These are phyloP conservation scores for Trachops cirrhosus DNA, from an alignment of 2,797 vertebrate species.

Conservation along the genomic window DNA sequence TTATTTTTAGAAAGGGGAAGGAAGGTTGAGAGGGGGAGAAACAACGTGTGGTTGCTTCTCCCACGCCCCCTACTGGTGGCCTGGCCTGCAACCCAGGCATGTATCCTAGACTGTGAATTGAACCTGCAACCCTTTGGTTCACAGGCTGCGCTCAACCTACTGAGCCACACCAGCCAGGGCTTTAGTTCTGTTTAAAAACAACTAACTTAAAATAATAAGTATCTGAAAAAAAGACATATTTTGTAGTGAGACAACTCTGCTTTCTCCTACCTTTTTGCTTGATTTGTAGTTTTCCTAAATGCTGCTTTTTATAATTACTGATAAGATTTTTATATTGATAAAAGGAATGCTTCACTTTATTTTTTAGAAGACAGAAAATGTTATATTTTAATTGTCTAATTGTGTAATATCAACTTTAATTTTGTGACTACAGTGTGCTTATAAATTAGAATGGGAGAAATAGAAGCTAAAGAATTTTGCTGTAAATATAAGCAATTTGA, in stretches of 20 bases:
- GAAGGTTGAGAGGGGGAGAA: no score
- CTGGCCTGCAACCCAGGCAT: no score
- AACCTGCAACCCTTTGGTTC: no score
- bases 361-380: not conserved
- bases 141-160: no score
- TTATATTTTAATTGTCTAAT: not conserved
- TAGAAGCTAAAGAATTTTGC: not conserved
- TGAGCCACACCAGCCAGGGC: no score
- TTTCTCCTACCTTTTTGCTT: not conserved
- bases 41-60: no score
- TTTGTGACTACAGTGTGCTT: not conserved
- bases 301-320: slow-evolving; percentile 3
- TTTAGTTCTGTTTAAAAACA: not conserved
- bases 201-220: not conserved
- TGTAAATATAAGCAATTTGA: not conserved
- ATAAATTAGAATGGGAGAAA: slow-evolving; percentile 1
- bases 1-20: no score
- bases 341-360: not conserved
- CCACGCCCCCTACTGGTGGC: no score
- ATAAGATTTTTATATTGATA: not conserved
- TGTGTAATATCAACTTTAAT: slow-evolving; percentile 17
- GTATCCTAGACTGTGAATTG: no score
- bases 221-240: not conserved
- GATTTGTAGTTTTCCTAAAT: not conserved
- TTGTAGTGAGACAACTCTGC: not conserved